Base-by-base conservation (phyloP, 2,797 vertebrate species). In the Geotrypetes seraphini region DNA sequence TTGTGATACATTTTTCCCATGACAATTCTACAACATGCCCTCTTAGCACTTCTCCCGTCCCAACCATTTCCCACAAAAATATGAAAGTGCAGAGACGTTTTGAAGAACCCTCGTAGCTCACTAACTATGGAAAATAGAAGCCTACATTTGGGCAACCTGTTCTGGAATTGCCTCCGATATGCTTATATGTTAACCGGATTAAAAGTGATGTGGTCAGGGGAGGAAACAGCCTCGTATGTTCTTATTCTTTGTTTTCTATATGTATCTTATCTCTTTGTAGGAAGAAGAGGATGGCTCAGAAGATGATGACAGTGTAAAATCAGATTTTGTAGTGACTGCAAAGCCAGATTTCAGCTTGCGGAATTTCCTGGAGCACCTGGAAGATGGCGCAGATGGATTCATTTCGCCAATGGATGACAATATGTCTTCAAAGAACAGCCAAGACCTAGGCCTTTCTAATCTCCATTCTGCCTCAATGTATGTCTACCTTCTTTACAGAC, bases 261-360 rank as follows among this genome's bases (percentile, higher is more conserved):
- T 10, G 5, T n/a, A n/a, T n/a, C n/a, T n/a, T n/a, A n/a, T n/a
- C n/a, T n/a, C 7, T 25, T 12, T 23, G 69, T 33, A 77, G 73
- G 91, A 96, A 55, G 94, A 99, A 73, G 94, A 97, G 35, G 94
- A 93, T 4, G 88, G 88, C 5, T 94, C 92, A 0, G 93, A 97
- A 36, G 95, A 97, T 0, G 92, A 98, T 3, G 63, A 43, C 11
- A 86, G 57, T 6, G 47, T 54, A 4, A 91, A 85, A 64, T 81
- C 78, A 0, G 85, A 87, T 65, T 67, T 91, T 50, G 67, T 60
- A 0, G 71, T 89, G 50, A 84, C 80, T 1, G 62, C 83, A 31
- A 85, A 78, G 38, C 75, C 87, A 0, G 91, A 92, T 31, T 64
- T 91, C 53, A 84, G 61, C 5, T 61, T 89, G 50, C 67, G 83